A percentile compares a stretch with the other conserved stretches of the same genome.
phyloP scores from a whole-genome alignment of 2,797 vertebrate species.

The Sternotherus odoratus region DNA sequence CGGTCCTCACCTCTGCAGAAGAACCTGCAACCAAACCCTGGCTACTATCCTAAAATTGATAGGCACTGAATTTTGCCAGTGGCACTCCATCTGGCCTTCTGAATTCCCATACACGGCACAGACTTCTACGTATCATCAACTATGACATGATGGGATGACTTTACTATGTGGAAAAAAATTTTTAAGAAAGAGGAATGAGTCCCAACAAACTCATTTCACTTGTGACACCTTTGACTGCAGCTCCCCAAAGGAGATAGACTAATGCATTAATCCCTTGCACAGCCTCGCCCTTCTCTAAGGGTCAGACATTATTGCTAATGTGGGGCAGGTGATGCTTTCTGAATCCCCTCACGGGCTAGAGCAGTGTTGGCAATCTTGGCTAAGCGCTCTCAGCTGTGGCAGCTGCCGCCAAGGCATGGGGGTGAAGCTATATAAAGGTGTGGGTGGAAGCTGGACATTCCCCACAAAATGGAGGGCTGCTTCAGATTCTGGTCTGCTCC shows the following conservation, averaged over 20 bases:
- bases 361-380: background rate
- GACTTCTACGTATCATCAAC: background rate
- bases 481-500: rapidly evolving
- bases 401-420: background rate
- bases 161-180: background rate
- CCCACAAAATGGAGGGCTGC: rapidly evolving
- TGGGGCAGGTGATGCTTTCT: background rate
- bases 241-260: background rate
- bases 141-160: background rate
- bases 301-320: background rate
- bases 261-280: background rate
- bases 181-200: no score
- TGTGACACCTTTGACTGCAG: background rate
- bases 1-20: background rate
- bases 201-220: background rate
- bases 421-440: background rate
- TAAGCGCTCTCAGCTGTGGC: background rate
- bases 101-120: rapidly evolving
- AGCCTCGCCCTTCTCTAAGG: background rate
- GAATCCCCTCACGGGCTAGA: rapidly evolving
- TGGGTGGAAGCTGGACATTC: rapidly evolving
- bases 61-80: background rate
- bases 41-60: background rate
- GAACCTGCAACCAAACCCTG: background rate
- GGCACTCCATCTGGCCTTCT: background rate